Base-by-base conservation (phyloP, 2,888 invertebrate genomes). In the Drosophila anomelani region DNA sequence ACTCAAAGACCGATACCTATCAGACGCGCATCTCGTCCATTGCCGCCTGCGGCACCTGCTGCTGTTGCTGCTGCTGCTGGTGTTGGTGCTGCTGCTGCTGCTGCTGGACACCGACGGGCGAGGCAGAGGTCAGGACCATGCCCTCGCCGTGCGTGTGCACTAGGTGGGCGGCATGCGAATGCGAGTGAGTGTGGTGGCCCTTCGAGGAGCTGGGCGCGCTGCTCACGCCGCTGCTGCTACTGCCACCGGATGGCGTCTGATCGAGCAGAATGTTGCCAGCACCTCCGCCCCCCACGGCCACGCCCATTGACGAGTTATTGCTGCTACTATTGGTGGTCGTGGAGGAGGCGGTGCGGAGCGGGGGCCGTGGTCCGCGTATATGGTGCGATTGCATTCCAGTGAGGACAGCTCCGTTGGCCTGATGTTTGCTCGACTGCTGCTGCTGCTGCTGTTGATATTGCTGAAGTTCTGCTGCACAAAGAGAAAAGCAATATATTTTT, bases 21-120 rank as follows among this genome's bases (percentile, higher is more conserved):
- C 97, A 97, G 95, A 97, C 97, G 93, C 97, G 94, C 97, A 97
- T 97, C 93, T 97, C 97, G 92, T 96, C 96, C 93, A 97, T 96
- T 75, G 96, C 96, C 80, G 96, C 96, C 92, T 96, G 96, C 57
- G 96, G 96, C 92, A 96, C 95, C 92, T 93, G 86, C 93, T 94
- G 76, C 93, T 94, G 74, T 92, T 94, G 10, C 92, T 93, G 49
- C 93, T 94, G 10, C 92, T 94, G 76, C 93, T 94, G 74, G 92
- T 94, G 10, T 92, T 93, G 49, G 92, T 93, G 86, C 93, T 94
- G 9, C 92, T 91, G 77, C 92, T 91, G 86, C 73, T 84, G 75
- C 92, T 91, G 77, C 92, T 91, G 86, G 88, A 43, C 46, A 36
- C 70, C 53, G 32, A 76, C 38, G 7, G 76, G 58, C 6, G 76